These are phyloP conservation scores for Apogon hyalosoma DNA, from an alignment of 2,797 vertebrate genomes.

Conservation along the genomic window DNA sequence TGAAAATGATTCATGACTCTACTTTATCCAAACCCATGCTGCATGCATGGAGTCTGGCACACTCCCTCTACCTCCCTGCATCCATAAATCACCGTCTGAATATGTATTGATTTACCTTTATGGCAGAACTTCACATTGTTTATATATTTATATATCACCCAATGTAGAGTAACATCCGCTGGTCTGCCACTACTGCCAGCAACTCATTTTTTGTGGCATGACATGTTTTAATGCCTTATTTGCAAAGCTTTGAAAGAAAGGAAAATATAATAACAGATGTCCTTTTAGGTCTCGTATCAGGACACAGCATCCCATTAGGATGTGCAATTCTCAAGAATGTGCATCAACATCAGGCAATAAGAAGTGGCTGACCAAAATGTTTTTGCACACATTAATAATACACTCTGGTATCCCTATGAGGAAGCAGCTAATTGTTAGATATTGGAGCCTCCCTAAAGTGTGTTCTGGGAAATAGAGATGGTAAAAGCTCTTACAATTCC, in stretches of 20 bases:
- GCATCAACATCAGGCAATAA: constrained; percentile 36
- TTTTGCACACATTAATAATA: constrained; percentile 64
- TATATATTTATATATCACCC: constrained; percentile 19
- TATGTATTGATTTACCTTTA: constrained; percentile 69
- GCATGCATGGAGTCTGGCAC: constrained; percentile 58
- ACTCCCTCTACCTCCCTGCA: constrained; percentile 45
- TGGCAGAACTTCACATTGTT: constrained; percentile 47
- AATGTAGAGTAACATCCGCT: constrained; percentile 18
- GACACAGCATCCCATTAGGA: not conserved
- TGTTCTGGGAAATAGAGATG: constrained; percentile 69
- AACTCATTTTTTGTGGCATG: not conserved
- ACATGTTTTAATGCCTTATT: constrained; percentile 11
- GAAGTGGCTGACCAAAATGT: constrained; percentile 31
- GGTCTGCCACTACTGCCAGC: constrained; percentile 5
- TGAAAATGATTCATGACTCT: constrained; percentile 75
- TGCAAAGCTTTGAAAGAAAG: not conserved
- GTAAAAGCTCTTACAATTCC: constrained; percentile 73
- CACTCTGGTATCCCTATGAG: constrained; percentile 44
- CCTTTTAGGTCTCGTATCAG: constrained; percentile 2
- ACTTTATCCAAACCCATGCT: constrained; percentile 57
- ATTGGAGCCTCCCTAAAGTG: constrained; percentile 55
- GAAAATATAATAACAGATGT: constrained; percentile 11
- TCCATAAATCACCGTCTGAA: constrained; percentile 72
- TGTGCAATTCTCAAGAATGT: constrained; percentile 16
- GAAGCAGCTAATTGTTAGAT: constrained; percentile 70